These are phyloP conservation scores for Esox niger DNA, from an alignment of 2,113 vertebrate genomes.

Conservation along the genomic window DNA sequence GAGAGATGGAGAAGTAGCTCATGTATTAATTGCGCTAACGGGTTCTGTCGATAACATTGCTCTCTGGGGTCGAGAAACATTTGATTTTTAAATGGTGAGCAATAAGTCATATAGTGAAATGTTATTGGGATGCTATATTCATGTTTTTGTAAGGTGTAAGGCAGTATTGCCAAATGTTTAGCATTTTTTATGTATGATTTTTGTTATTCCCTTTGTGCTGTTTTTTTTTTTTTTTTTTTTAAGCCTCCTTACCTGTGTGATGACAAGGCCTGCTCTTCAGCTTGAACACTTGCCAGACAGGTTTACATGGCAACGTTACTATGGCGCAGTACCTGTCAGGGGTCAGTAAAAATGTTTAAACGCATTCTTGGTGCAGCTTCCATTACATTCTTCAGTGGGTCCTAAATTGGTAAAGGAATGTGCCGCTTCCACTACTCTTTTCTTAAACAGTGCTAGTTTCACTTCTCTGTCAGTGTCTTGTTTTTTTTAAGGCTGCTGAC, in stretches of 20 bases:
- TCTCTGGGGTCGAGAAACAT: not conserved
- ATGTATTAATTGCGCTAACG: not conserved
- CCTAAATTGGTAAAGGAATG: slow-evolving; percentile 11
- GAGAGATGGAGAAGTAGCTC: not conserved
- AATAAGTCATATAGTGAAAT: not conserved
- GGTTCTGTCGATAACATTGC: not conserved
- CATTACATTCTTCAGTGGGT: not conserved
- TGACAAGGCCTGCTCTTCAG: slow-evolving; percentile 26
- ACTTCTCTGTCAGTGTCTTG: not conserved
- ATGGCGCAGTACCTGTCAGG: slow-evolving; percentile 2
- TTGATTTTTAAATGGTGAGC: not conserved
- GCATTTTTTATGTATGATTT: not conserved
- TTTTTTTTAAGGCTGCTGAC: not conserved
- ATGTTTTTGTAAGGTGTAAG: not conserved
- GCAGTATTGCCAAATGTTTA: too few species aligned
- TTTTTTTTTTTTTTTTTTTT: slow-evolving; percentile 8
- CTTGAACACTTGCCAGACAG: slow-evolving; percentile 44
- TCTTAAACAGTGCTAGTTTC: not conserved
- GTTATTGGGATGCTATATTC: not conserved
- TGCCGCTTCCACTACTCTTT: not conserved
- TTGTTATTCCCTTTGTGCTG: not conserved
- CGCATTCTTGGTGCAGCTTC: not conserved
- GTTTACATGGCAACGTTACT: slow-evolving; percentile 49
- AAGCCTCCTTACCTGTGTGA: slow-evolving; percentile 2
- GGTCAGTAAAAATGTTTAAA: not conserved